phyloP scores from a whole-genome alignment of 2,888 invertebrate genomes.

The Laothoe populi region DNA sequence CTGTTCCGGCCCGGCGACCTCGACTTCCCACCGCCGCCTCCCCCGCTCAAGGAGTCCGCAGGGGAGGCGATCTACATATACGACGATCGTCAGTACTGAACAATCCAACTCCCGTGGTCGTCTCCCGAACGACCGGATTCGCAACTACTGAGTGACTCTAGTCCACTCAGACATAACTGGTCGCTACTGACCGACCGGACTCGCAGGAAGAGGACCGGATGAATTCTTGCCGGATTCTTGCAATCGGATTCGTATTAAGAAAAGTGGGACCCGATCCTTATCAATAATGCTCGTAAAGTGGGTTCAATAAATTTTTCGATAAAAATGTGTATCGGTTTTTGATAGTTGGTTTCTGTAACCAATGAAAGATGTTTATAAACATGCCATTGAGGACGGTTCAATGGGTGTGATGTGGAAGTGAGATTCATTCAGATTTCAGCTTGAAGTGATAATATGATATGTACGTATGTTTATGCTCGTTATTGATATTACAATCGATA shows the following conservation, averaged over 20 bases:
- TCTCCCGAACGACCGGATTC: background rate
- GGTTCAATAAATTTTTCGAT: background rate
- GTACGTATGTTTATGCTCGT: constrained; percentile 61
- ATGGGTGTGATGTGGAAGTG: background rate
- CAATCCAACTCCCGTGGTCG: constrained; percentile 45
- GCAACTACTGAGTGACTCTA: background rate
- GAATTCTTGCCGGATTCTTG: constrained; percentile 65
- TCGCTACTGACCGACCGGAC: constrained; percentile 24
- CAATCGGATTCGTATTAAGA: constrained; percentile 54
- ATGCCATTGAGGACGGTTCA: constrained; percentile 9
- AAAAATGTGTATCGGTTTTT: background rate
- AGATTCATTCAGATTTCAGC: constrained; percentile 64
- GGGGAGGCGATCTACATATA: constrained; percentile 87
- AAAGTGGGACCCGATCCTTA: constrained; percentile 60
- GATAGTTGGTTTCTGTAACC: constrained; percentile 7
- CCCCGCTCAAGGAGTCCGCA: constrained; percentile 86
- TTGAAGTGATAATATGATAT: constrained; percentile 61
- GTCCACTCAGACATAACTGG: background rate
- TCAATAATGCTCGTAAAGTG: constrained; percentile 19
- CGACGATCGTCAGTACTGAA: constrained; percentile 79
- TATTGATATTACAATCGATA: constrained; percentile 63
- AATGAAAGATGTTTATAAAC: background rate
- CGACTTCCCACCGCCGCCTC: constrained; percentile 75
- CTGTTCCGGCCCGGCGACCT: constrained; percentile 76
- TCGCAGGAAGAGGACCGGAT: constrained; percentile 19